Conservation (phyloP, 2,888 invertebrate genomes). For the Orchesellides sinensis region DNA sequence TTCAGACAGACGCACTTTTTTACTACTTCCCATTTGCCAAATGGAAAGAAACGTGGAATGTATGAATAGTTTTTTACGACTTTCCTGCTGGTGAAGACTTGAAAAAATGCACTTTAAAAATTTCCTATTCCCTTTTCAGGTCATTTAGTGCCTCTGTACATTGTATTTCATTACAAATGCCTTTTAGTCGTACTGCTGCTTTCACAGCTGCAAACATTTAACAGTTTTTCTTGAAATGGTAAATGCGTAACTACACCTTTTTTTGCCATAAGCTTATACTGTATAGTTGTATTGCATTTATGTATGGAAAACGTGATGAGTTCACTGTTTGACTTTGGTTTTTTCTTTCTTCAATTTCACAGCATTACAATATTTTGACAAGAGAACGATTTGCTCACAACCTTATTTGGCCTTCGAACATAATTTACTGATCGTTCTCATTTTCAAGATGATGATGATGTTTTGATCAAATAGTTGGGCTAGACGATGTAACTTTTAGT, state of each 20-base stretch:
- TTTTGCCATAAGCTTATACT: conserved; percentile 9
- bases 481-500: neutral
- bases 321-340: conserved; percentile 16
- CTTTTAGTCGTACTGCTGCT: conserved; percentile 15
- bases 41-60: conserved; percentile 28
- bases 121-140: conserved; percentile 64
- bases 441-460: conserved; percentile 38
- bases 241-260: conserved; percentile 14
- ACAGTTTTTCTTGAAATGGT: conserved; percentile 26
- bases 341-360: conserved; percentile 42
- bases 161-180: conserved; percentile 1
- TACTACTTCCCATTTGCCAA: conserved; percentile 9
- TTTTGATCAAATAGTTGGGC: conserved; percentile 53
- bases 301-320: conserved; percentile 22
- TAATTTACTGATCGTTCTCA: conserved; percentile 51
- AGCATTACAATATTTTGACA: conserved; percentile 47
- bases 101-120: conserved; percentile 31
- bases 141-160: conserved; percentile 33
- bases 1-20: conserved; percentile 13
- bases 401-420: conserved; percentile 60
- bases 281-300: no score
- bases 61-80: no score
- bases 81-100: conserved; percentile 16
- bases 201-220: conserved; percentile 25
- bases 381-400: conserved; percentile 45